Base-by-base conservation (phyloP, 2,888 invertebrate species). In the Selenia dentaria region DNA sequence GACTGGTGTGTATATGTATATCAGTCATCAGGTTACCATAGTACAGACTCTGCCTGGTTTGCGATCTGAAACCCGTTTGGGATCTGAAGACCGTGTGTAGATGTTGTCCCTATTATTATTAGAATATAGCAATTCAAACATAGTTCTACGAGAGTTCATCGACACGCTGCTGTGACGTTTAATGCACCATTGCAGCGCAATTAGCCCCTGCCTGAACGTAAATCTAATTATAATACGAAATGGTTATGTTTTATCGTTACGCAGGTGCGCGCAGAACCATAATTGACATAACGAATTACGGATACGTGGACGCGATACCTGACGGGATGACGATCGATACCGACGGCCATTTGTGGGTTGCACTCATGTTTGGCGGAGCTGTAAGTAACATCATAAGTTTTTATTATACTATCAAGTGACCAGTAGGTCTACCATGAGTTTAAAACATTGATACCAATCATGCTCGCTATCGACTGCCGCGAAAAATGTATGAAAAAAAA, bases 321-420 rank as follows among this genome's bases (percentile, higher is more conserved):
- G 94, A 94, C 64, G 94, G 94, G 2, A 95, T 96, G 95, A 94
- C 96, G 0, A 94, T 95, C 14, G 96, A 96, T 71, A 83, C 80
- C 6, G 85, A 93, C 28, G 96, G 93, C 5, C 93, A 95, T 65
- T 82, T 96, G 14, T 96, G 96, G 96, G 91, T 96, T 6, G 94
- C 94, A 0, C 59, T 93, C 8, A 93, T 91, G 80, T 91, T 85
- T 28, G 95, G 94, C 1, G 92, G 92, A 25, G 81, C 92, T 40
- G 93, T 96, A 68, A 83, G 92, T 79, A 40, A n/a, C 9, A 13
- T 14, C n/a, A n/a, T n/a, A n/a, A n/a, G n/a, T n/a, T n/a, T n/a
- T n/a, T n/a, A n/a, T n/a, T n/a, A n/a, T n/a, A n/a, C n/a, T n/a
- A n/a, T n/a, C n/a, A n/a, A n/a, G n/a, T n/a, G n/a, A n/a, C n/a